These are phyloP conservation scores for Troides aeacus DNA, from an alignment of 2,888 invertebrate genomes.

Conservation along the genomic window DNA sequence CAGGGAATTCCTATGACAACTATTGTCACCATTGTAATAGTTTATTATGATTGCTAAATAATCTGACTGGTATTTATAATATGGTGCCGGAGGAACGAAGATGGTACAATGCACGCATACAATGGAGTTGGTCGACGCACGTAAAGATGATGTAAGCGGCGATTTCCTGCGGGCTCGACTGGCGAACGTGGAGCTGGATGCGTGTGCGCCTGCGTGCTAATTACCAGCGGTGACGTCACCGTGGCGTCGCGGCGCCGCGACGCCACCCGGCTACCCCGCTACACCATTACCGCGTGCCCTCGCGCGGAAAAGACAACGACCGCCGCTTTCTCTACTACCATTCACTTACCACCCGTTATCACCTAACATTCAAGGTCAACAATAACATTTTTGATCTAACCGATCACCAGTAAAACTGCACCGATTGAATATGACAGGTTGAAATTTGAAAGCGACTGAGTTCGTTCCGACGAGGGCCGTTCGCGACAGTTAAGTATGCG, in stretches of 20 bases:
- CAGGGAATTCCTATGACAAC: background rate
- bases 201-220: constrained; percentile 58
- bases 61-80: constrained; percentile 11
- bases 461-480: constrained; percentile 65
- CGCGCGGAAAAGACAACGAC: constrained; percentile 78
- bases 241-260: constrained; percentile 51
- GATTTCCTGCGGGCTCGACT: constrained; percentile 69
- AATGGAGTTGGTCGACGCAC: constrained; percentile 53
- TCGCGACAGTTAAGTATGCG: constrained; percentile 40
- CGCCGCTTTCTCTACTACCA: constrained; percentile 70
- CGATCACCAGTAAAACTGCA: background rate
- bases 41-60: constrained; percentile 11
- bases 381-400: background rate
- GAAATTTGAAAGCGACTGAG: constrained; percentile 34
- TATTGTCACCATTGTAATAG: constrained; percentile 6
- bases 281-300: constrained; percentile 70
- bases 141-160: constrained; percentile 72
- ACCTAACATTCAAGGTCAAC: constrained; percentile 29
- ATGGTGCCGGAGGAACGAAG: constrained; percentile 16
- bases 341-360: constrained; percentile 41
- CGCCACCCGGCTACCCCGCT: constrained; percentile 51
- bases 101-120: constrained; percentile 37
- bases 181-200: constrained; percentile 41
- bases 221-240: constrained; percentile 71
- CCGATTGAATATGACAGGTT: background rate